These are phyloP conservation scores for Scaptomyza cyrtandrae DNA, from an alignment of 2,888 invertebrate genomes.

Conservation along the genomic window DNA sequence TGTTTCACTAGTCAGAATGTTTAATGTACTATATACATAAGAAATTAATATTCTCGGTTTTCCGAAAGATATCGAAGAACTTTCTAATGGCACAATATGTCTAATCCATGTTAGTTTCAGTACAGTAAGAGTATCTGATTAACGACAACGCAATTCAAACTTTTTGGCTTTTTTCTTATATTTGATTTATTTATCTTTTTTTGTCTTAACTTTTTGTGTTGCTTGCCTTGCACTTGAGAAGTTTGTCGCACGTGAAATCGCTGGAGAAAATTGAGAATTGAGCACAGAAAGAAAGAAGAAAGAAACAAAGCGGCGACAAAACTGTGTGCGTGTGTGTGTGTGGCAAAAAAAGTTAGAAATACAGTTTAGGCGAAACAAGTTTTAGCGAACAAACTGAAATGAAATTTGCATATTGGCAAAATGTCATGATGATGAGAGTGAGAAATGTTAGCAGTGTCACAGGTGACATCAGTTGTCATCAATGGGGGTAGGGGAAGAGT, in stretches of 20 bases:
- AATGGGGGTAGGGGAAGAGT: neutral
- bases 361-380: slow-evolving; percentile 53
- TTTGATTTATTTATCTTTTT: slow-evolving; percentile 29
- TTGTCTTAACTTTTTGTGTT: slow-evolving; percentile 25
- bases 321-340: slow-evolving; percentile 19
- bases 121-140: slow-evolving; percentile 2
- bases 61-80: no score
- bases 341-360: slow-evolving; percentile 56
- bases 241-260: slow-evolving; percentile 84
- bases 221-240: slow-evolving; percentile 84
- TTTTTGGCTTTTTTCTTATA: slow-evolving; percentile 2
- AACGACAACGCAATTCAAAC: neutral
- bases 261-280: slow-evolving; percentile 79
- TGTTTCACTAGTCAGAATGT: no score
- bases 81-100: no score
- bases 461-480: slow-evolving; percentile 39
- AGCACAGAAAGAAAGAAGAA: neutral
- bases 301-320: slow-evolving; percentile 37
- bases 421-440: slow-evolving; percentile 50
- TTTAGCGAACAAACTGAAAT: slow-evolving; percentile 2
- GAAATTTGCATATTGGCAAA: slow-evolving; percentile 72
- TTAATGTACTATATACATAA: no score
- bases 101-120: no score
- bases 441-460: slow-evolving; percentile 24
- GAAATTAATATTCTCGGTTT: no score